Evolutionary conservation across 2,888 invertebrate species (phyloP).

Genomic region (Apamea monoglypha): DNA sequence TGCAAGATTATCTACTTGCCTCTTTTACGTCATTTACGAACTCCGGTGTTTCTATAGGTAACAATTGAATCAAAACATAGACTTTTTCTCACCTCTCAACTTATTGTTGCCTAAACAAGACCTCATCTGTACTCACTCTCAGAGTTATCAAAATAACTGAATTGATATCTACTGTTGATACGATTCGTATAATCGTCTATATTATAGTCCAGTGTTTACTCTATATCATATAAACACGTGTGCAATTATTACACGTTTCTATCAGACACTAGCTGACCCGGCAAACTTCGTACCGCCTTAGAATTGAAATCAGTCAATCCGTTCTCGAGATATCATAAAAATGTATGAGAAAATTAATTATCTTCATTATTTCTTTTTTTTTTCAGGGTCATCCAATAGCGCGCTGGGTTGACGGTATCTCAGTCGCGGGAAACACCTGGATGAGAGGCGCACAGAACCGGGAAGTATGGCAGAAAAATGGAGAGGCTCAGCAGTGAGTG

Average conservation of each 20-base stretch:
- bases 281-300: too few relatives aligned
- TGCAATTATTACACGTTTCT: slow-evolving; percentile 23
- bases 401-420: too few relatives aligned
- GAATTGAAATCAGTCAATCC: too few relatives aligned
- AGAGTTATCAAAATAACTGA: slow-evolving; percentile 50
- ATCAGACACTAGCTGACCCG: slow-evolving; percentile 2
- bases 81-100: slow-evolving; percentile 14
- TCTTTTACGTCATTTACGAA: too few relatives aligned
- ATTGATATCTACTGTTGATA: slow-evolving; percentile 49
- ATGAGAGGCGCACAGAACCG: too few relatives aligned
- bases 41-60: background rate
- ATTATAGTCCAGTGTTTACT: slow-evolving; percentile 31
- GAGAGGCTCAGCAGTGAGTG: too few relatives aligned
- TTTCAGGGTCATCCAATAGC: too few relatives aligned
- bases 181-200: slow-evolving; percentile 34
- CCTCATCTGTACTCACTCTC: slow-evolving; percentile 10
- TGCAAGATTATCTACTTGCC: background rate
- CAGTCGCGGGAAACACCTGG: too few relatives aligned
- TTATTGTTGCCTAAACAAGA: slow-evolving; percentile 42
- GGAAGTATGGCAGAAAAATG: too few relatives aligned
- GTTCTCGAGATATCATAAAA: too few relatives aligned
- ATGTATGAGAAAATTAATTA: too few relatives aligned
- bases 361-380: too few relatives aligned
- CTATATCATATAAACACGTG: slow-evolving; percentile 41
- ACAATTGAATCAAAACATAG: slow-evolving; percentile 12